phyloP scores from a whole-genome alignment of 2,888 invertebrate species.

The Ochropacha duplaris region DNA sequence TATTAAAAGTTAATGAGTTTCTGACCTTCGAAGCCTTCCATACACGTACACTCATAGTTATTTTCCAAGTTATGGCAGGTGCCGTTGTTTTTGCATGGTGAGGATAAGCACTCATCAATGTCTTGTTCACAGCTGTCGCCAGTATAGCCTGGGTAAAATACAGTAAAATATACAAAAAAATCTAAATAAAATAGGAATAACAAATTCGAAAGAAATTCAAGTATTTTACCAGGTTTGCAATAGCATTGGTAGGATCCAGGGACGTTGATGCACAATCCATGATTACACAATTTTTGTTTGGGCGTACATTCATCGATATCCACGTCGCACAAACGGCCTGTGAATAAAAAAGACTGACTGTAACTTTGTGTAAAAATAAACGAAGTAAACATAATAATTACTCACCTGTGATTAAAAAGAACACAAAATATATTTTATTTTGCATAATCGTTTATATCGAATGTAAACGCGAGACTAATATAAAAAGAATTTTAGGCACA shows the following conservation, averaged over 20 bases:
- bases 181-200: slow-evolving; percentile 14
- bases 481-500: slow-evolving; percentile 15
- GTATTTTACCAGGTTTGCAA: slow-evolving; percentile 87
- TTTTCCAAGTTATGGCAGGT: slow-evolving; percentile 92
- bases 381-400: slow-evolving; percentile 8
- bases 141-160: slow-evolving; percentile 84
- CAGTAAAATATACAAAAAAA: slow-evolving; percentile 1
- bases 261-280: slow-evolving; percentile 91
- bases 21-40: slow-evolving; percentile 89
- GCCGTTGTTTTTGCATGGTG: slow-evolving; percentile 92
- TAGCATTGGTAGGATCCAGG: slow-evolving; percentile 92
- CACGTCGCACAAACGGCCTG: slow-evolving; percentile 81
- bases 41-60: slow-evolving; percentile 92
- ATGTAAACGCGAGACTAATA: slow-evolving; percentile 9
- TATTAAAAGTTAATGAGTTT: slow-evolving; percentile 15
- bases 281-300: slow-evolving; percentile 86
- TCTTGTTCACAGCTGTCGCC: slow-evolving; percentile 92
- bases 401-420: slow-evolving; percentile 36
- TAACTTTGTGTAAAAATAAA: slow-evolving; percentile 5
- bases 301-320: slow-evolving; percentile 90
- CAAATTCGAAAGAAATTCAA: slow-evolving; percentile 3
- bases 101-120: slow-evolving; percentile 93
- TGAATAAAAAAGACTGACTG: slow-evolving; percentile 20
- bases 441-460: slow-evolving; percentile 24
- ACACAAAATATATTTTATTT: slow-evolving; percentile 20